These are phyloP conservation scores for Enoplosus armatus DNA, from an alignment of 2,797 vertebrate genomes.

Conservation along the genomic window DNA sequence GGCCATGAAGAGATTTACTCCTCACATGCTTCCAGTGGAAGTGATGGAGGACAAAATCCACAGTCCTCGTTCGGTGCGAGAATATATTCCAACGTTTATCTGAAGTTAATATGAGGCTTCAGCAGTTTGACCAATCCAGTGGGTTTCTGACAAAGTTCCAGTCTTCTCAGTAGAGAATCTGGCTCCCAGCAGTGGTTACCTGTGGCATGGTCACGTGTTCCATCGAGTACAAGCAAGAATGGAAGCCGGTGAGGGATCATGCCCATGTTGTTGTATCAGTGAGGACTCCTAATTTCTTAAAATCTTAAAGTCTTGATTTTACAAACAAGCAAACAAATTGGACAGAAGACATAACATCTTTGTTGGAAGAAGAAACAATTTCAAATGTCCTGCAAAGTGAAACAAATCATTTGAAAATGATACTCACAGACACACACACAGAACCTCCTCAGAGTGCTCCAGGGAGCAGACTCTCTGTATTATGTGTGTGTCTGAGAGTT, in stretches of 20 bases:
- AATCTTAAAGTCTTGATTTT: neutral
- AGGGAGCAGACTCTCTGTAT: constrained; percentile 30
- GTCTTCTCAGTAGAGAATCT: neutral
- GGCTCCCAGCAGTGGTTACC: neutral
- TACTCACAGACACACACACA: neutral
- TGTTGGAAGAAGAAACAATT: neutral
- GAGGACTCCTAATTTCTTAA: neutral
- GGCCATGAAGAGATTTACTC: no score
- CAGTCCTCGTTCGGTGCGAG: neutral
- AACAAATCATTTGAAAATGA: neutral
- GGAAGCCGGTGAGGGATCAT: neutral
- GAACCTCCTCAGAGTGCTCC: neutral
- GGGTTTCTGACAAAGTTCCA: neutral
- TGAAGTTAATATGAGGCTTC: neutral
- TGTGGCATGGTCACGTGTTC: neutral
- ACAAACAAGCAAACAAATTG: neutral
- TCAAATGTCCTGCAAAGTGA: neutral
- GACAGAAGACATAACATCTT: neutral
- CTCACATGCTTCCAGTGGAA: no score
- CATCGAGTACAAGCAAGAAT: no score
- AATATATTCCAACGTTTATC: neutral
- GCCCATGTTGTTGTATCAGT: neutral
- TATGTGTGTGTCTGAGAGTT: constrained; percentile 32
- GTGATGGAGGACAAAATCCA: no score
- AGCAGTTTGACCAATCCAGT: neutral